Conservation (phyloP, 2,113 vertebrate genomes). For the Epinephelus cyanopodus region DNA sequence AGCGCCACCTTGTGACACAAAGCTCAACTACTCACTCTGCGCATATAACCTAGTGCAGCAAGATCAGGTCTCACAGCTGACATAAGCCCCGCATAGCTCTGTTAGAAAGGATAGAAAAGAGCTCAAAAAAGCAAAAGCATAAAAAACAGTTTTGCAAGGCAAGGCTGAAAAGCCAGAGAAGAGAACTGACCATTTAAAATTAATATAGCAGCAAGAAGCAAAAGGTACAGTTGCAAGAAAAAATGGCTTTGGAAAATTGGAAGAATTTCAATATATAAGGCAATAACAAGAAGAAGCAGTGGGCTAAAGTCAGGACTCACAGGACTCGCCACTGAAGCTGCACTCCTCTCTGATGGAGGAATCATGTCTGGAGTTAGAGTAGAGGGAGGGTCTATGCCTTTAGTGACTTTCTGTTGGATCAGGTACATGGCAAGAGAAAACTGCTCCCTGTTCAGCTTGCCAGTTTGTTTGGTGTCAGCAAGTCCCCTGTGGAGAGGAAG, state of each 20-base stretch:
- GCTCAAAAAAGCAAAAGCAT: constrained; percentile 35
- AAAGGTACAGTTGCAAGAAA: background rate
- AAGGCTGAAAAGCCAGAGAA: constrained; percentile 13
- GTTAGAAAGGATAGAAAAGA: constrained; percentile 65
- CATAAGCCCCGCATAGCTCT: constrained; percentile 85
- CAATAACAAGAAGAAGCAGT: background rate
- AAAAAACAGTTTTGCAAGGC: constrained; percentile 18
- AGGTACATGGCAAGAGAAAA: constrained; percentile 98
- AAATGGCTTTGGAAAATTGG: background rate
- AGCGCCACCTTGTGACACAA: constrained; percentile 62
- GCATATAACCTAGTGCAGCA: constrained; percentile 79
- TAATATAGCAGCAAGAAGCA: background rate
- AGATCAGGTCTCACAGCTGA: constrained; percentile 84
- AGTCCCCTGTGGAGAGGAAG: constrained; percentile 87
- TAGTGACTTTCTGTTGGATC: constrained; percentile 94
- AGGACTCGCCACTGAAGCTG: constrained; percentile 67
- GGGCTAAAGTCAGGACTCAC: constrained; percentile 81
- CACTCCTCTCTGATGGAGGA: constrained; percentile 91
- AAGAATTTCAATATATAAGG: background rate
- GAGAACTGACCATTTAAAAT: constrained; percentile 9
- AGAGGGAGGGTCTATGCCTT: constrained; percentile 93
- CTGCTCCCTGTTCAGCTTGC: constrained; percentile 94
- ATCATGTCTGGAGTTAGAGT: constrained; percentile 93
- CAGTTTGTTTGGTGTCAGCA: constrained; percentile 93
- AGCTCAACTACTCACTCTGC: constrained; percentile 84